Conservation (phyloP, 2,888 invertebrate species). For the Clivina fossor region DNA sequence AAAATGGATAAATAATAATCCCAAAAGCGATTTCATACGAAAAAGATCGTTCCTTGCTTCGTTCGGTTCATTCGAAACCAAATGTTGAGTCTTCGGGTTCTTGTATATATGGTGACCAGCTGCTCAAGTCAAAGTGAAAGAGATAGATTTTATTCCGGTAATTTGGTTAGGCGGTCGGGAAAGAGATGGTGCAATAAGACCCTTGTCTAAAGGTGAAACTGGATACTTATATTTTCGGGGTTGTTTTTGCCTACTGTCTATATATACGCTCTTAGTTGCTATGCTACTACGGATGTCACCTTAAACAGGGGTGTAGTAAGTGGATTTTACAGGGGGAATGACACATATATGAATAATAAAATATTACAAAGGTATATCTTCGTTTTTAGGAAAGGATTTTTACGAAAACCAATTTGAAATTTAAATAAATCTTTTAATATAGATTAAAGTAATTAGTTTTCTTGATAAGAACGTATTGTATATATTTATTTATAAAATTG, state of each 20-base stretch:
- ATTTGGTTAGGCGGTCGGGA: background rate
- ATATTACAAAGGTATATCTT: too few relatives aligned
- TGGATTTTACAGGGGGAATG: too few relatives aligned
- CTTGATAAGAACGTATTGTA: too few relatives aligned
- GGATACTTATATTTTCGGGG: slow-evolving; percentile 14
- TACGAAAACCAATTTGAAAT: too few relatives aligned
- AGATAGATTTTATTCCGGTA: slow-evolving; percentile 10
- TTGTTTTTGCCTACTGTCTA: too few relatives aligned
- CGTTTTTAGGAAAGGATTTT: too few relatives aligned
- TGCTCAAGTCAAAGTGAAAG: slow-evolving; percentile 13
- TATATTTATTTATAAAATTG: too few relatives aligned
- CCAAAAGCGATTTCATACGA: slow-evolving; percentile 7
- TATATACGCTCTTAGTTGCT: too few relatives aligned
- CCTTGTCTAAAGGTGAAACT: slow-evolving; percentile 8
- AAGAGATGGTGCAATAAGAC: background rate
- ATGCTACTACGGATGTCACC: background rate
- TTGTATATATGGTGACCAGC: slow-evolving; percentile 17
- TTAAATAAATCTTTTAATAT: too few relatives aligned
- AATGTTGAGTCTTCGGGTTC: background rate
- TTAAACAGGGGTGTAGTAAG: slow-evolving; percentile 11
- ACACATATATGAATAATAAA: too few relatives aligned
- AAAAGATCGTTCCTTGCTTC: slow-evolving; percentile 1
- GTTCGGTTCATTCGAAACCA: background rate
- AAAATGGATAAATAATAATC: slow-evolving; percentile 22
- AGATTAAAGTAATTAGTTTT: too few relatives aligned